Evolutionary conservation across 2,888 invertebrate species (phyloP).

Genomic region (Drosophila fungiperda): DNA sequence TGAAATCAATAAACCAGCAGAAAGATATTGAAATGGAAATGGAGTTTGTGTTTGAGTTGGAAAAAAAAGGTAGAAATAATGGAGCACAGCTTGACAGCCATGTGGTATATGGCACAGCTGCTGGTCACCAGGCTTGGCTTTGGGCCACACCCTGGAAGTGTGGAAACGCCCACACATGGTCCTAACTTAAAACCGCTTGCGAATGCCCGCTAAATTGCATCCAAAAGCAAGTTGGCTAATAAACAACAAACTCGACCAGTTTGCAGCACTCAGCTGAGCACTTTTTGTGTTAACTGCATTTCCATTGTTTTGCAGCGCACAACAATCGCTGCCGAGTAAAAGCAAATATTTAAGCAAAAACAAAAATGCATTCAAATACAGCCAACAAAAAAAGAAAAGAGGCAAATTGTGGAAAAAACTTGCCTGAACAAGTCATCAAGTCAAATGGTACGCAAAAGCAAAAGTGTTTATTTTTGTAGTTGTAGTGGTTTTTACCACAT

Average conservation of each 20-base stretch:
- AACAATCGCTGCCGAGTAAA: conserved; percentile 24
- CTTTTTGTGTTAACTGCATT: conserved; percentile 31
- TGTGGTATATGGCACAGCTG: conserved; percentile 19
- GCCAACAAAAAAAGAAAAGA: not conserved
- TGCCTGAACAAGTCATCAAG: conserved; percentile 30
- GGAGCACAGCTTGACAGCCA: conserved; percentile 40
- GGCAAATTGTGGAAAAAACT: conserved; percentile 29
- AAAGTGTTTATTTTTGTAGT: not conserved
- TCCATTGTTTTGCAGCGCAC: conserved; percentile 28
- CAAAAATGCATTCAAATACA: conserved; percentile 2
- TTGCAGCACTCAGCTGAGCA: conserved; percentile 8
- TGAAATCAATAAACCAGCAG: conserved; percentile 23
- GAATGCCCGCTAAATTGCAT: conserved; percentile 46
- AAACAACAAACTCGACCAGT: conserved; percentile 22
- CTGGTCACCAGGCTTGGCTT: conserved; percentile 16
- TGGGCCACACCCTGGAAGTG: conserved; percentile 41
- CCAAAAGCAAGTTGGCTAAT: conserved; percentile 33
- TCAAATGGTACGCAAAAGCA: conserved; percentile 25
- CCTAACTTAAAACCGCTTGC: conserved; percentile 45
- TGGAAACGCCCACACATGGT: conserved; percentile 45
- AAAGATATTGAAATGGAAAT: conserved; percentile 3
- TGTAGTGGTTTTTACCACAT: not conserved
- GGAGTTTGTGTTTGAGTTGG: not conserved
- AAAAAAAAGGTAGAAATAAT: conserved; percentile 14
- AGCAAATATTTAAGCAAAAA: conserved; percentile 33